phyloP scores from a whole-genome alignment of 2,797 vertebrate genomes.

The Chloroceryle amazona region DNA sequence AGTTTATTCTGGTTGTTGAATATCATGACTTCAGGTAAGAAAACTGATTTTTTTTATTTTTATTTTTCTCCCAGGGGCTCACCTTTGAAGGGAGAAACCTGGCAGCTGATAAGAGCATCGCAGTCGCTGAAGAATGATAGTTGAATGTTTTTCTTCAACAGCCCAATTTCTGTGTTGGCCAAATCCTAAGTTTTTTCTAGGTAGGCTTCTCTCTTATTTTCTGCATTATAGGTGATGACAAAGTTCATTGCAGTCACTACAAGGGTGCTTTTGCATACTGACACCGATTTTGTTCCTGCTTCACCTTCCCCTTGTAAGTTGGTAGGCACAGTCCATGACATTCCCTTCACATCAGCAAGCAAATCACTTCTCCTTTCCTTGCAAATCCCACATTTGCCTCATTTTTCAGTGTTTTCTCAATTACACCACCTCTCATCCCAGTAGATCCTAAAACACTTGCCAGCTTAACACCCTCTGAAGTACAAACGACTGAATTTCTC shows the following conservation, averaged over 20 bases:
- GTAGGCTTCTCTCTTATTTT: neutral
- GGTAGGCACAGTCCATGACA: neutral
- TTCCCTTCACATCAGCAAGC: neutral
- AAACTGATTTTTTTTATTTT: neutral
- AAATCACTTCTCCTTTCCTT: neutral
- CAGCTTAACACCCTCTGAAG: slow-evolving; percentile 19
- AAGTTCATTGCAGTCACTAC: neutral
- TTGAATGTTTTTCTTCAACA: neutral
- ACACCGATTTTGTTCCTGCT: neutral
- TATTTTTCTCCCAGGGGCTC: accelerated
- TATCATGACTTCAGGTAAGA: neutral
- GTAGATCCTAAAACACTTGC: slow-evolving; percentile 20
- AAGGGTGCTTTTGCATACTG: neutral
- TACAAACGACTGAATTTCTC: slow-evolving; percentile 31
- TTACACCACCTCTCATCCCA: slow-evolving; percentile 2
- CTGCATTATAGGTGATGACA: neutral
- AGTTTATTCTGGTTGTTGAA: neutral
- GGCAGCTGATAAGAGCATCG: neutral
- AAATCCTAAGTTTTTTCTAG: neutral
- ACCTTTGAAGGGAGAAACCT: neutral
- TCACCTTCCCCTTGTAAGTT: neutral
- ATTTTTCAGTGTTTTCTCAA: slow-evolving; percentile 28
- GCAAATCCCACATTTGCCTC: neutral
- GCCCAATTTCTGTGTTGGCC: neutral
- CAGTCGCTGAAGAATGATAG: neutral